Percentiles rank a stretch among this genome's conserved stretches.
Conservation (phyloP, 2,888 invertebrate species). For the Eilema griseolum region DNA sequence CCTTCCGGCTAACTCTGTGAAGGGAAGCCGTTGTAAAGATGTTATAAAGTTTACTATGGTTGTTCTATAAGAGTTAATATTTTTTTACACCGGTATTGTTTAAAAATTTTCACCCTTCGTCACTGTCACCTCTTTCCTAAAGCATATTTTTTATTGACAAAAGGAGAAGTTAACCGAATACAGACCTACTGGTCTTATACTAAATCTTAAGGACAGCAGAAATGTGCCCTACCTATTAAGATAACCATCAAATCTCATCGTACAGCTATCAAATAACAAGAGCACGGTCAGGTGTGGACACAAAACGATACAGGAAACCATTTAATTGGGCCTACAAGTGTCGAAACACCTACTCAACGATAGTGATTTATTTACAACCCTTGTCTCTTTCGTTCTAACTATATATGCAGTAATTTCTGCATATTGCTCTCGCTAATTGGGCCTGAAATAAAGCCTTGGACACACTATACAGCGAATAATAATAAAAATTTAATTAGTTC, state of each 20-base stretch:
- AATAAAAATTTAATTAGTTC: neutral
- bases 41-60: too few relatives aligned
- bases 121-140: too few relatives aligned
- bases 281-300: neutral
- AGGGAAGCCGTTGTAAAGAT: too few relatives aligned
- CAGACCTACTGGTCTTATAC: too few relatives aligned
- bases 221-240: neutral
- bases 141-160: neutral
- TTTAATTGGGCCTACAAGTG: slow-evolving; percentile 35
- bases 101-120: too few relatives aligned
- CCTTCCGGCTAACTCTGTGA: too few relatives aligned
- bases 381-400: slow-evolving; percentile 34
- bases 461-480: neutral
- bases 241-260: slow-evolving; percentile 4
- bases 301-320: slow-evolving; percentile 29
- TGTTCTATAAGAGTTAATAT: too few relatives aligned
- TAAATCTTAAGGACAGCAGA: neutral
- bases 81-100: too few relatives aligned
- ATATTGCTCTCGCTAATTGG: slow-evolving; percentile 25
- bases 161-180: neutral
- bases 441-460: neutral
- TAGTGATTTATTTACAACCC: slow-evolving; percentile 28
- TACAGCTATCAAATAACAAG: slow-evolving; percentile 12
- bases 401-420: slow-evolving; percentile 35
- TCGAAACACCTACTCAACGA: slow-evolving; percentile 29